Evolutionary conservation across 2,113 vertebrate genomes (phyloP).

Genomic region (Chinchilla lanigera): DNA sequence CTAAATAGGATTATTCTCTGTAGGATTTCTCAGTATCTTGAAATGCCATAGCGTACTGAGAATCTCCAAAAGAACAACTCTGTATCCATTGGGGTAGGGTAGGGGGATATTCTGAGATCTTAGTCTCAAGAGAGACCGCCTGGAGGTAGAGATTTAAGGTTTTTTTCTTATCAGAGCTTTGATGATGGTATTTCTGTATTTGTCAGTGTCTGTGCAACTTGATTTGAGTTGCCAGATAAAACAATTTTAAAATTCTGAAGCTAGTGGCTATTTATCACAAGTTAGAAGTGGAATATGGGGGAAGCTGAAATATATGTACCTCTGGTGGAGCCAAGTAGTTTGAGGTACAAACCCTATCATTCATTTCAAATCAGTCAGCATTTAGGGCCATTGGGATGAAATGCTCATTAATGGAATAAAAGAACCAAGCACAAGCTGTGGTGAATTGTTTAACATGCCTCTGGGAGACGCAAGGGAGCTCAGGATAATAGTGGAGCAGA

Average conservation of each 20-base stretch:
- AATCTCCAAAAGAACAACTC: neutral
- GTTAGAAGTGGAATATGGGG: neutral
- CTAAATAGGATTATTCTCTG: neutral
- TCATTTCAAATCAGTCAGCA: constrained; percentile 1
- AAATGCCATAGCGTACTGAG: neutral
- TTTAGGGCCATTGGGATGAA: neutral
- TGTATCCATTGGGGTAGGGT: no score
- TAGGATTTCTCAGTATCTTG: neutral
- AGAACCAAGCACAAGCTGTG: neutral
- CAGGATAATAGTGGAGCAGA: neutral
- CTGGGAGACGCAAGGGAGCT: neutral
- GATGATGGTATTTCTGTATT: neutral
- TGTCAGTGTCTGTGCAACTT: neutral
- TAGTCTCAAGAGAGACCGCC: neutral
- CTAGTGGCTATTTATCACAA: neutral
- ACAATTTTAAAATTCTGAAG: constrained; percentile 45
- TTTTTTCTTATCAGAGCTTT: constrained; percentile 13
- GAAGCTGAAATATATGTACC: constrained; percentile 1
- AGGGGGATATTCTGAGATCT: neutral
- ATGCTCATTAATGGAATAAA: neutral
- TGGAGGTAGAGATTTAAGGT: neutral
- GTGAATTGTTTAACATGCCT: neutral
- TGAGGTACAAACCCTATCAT: neutral
- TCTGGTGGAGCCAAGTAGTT: constrained; percentile 38
- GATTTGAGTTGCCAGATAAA: neutral